Percentiles rank a stretch among this genome's conserved stretches.
These are phyloP conservation scores for Campylorhamphus procurvoides DNA, from an alignment of 2,113 vertebrate species.

Conservation along the genomic window DNA sequence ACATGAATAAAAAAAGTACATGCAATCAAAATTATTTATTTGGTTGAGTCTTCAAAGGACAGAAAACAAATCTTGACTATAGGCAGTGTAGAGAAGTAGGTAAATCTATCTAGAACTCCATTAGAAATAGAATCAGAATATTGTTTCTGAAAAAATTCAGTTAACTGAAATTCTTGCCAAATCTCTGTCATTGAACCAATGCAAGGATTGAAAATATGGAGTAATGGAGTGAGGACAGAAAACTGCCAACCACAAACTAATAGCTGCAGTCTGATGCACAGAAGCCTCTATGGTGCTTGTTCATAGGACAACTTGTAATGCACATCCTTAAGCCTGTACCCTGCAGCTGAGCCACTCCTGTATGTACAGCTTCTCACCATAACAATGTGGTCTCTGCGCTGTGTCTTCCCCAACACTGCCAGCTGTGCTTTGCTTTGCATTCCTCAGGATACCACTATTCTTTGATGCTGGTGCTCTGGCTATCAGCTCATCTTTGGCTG, in stretches of 20 bases:
- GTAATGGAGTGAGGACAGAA: neutral
- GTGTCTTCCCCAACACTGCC: neutral
- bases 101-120: neutral
- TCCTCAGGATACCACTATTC: neutral
- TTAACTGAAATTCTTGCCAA: neutral
- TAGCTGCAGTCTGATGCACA: neutral
- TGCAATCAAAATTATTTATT: neutral
- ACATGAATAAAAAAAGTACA: neutral
- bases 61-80: neutral
- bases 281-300: neutral
- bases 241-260: neutral
- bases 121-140: neutral
- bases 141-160: neutral
- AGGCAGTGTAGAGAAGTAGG: neutral
- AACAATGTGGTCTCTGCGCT: fast-evolving
- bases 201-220: neutral
- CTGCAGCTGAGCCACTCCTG: neutral
- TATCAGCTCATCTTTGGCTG: neutral
- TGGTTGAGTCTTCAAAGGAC: neutral
- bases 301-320: neutral
- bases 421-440: neutral
- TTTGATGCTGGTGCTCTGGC: neutral
- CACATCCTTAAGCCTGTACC: neutral
- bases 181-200: neutral
- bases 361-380: neutral